Percentiles rank a stretch among this genome's conserved stretches.
These are phyloP conservation scores for Flabesymbios commensalis DNA, from an alignment of 2,888 invertebrate genomes.

Conservation along the genomic window DNA sequence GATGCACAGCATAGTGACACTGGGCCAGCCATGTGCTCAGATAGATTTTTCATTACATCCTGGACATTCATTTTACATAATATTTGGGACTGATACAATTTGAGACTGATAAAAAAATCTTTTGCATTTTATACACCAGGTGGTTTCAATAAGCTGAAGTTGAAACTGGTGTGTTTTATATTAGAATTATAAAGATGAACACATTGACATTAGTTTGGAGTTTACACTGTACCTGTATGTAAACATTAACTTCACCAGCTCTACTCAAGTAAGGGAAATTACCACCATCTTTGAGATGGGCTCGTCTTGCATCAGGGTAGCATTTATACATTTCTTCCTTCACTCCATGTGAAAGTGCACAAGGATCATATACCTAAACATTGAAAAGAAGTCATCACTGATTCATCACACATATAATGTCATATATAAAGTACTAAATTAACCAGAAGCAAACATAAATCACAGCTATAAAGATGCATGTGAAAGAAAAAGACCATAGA, in stretches of 20 bases:
- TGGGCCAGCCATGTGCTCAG: no score
- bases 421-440: no score
- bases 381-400: no score
- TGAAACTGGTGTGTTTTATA: background rate
- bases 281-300: constrained; percentile 85
- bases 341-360: constrained; percentile 76
- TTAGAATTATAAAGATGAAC: background rate
- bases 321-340: constrained; percentile 82
- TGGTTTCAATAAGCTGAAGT: no score
- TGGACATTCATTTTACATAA: no score
- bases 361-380: constrained; percentile 77
- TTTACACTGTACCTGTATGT: constrained; percentile 71
- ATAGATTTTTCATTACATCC: no score
- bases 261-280: constrained; percentile 89
- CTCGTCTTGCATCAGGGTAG: constrained; percentile 82
- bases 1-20: no score
- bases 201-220: background rate
- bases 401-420: no score
- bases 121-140: no score
- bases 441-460: no score
- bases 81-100: background rate
- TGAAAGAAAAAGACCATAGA: no score
- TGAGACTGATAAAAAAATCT: background rate
- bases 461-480: no score
- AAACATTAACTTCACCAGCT: constrained; percentile 85